Conservation (phyloP, 1,140 invertebrate species). For the Hycleus phaleratus region DNA sequence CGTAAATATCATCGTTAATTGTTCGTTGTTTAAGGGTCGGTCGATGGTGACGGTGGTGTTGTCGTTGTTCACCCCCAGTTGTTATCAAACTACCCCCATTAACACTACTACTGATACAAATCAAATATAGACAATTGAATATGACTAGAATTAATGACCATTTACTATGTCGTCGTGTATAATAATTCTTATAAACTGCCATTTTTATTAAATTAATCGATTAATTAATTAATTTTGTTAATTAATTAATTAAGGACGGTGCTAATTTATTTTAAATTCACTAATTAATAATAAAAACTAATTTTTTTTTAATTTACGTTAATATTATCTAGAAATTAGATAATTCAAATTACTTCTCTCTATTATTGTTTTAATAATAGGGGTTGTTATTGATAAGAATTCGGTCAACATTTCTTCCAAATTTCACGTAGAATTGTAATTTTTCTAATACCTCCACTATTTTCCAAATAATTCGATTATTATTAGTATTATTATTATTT, state of each 20-base stretch:
- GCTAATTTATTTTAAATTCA: background rate
- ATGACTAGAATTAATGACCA: too few relatives aligned
- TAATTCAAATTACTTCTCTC: background rate
- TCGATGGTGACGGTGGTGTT: constrained; percentile 23
- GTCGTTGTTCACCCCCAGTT: constrained; percentile 17
- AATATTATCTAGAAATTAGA: background rate
- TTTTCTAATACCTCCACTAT: background rate
- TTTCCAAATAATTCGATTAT: background rate
- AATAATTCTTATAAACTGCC: constrained; percentile 29
- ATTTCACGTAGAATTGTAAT: background rate
- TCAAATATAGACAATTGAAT: too few relatives aligned
- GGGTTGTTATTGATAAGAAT: background rate
- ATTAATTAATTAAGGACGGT: constrained; percentile 1
- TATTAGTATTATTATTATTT: too few relatives aligned
- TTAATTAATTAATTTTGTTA: constrained; percentile 5
- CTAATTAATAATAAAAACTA: background rate
- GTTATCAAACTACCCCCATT: background rate
- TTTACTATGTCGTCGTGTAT: constrained; percentile 3
- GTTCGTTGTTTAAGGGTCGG: too few relatives aligned
- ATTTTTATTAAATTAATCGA: constrained; percentile 8
- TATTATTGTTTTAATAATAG: too few relatives aligned
- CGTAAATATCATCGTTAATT: constrained; percentile 1
- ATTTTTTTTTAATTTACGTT: background rate
- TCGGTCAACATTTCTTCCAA: background rate
- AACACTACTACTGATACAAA: background rate